Evolutionary conservation across 2,888 invertebrate genomes (phyloP), one percentile per base, ranked within the genome.

Genomic region (Caenorhabditis panamensis): DNA sequence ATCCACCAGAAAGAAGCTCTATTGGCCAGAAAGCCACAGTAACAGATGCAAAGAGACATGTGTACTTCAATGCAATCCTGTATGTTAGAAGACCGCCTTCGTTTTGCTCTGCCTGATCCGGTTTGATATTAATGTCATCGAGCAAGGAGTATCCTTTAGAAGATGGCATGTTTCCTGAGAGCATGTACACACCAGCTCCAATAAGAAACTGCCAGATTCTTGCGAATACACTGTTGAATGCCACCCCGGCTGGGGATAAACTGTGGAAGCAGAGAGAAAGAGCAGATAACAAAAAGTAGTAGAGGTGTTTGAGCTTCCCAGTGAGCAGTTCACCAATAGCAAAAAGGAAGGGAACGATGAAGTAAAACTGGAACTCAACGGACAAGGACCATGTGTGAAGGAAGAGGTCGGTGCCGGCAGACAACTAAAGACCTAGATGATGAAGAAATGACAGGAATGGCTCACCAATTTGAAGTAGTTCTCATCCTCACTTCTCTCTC

Each of bases 301-400:
- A 76, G 2, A 24, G 20, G 11, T 41, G 44, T 18, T 66, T 64
- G 44, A 58, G 16, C n/a, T n/a, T n/a, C 1, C 20, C n/a, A n/a
- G n/a, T n/a, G n/a, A n/a, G n/a, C n/a, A n/a, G n/a, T 2, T 63
- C 62, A 5, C 62, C 62, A 16, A 79, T 3, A 28, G 79, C 6
- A 22, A 80, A 82, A 11, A 85, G 36, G 18, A 78, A 8, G 0
- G 85, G 85, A 37, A 73, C 83, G 8, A 85, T 18, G 26, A 82
- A 66, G 59, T 85, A 85, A 41, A 82, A 85, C 54, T 85, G 85
- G 63, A 85, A 71, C 61, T 85, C 85, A 9, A 84, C 81, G 16
- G 80, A 78, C 0, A 85, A 71, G 0, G 85, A 85, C 86, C 86
- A 86, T 0, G 83, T 86, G 51, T 86, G 85, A 4, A 78, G 81